Conservation (phyloP, 1,140 invertebrate species). For the Gryon sp. region DNA sequence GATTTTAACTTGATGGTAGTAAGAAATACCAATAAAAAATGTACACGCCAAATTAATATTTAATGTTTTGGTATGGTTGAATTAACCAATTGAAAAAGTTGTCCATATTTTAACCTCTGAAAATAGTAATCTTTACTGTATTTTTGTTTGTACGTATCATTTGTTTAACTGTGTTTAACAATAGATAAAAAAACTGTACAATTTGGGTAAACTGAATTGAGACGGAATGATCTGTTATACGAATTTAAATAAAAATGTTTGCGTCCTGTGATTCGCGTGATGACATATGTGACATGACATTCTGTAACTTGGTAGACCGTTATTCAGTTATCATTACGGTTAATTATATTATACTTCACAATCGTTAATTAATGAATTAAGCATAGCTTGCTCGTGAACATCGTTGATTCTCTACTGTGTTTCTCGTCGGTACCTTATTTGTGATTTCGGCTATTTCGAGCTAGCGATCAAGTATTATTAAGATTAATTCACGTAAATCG, state of each 20-base stretch:
- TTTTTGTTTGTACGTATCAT: too few species aligned
- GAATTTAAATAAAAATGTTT: slow-evolving; percentile 31
- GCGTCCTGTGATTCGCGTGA: slow-evolving; percentile 46
- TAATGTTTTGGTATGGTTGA: too few species aligned
- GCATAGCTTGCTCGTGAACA: slow-evolving; percentile 59
- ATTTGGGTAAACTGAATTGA: slow-evolving; percentile 20
- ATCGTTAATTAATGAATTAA: slow-evolving; percentile 71
- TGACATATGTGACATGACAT: slow-evolving; percentile 22
- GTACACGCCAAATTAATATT: too few species aligned
- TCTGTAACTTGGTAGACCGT: slow-evolving; percentile 48
- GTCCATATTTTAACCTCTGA: too few species aligned
- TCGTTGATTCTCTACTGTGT: slow-evolving; percentile 27
- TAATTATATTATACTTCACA: slow-evolving; percentile 74
- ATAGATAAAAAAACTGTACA: too few species aligned
- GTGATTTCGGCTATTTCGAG: slow-evolving; percentile 53
- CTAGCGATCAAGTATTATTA: slow-evolving; percentile 55
- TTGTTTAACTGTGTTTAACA: too few species aligned
- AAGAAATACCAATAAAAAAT: too few species aligned
- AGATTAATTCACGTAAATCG: slow-evolving; percentile 37
- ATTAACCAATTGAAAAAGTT: too few species aligned
- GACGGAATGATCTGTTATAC: slow-evolving; percentile 5
- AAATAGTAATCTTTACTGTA: too few species aligned
- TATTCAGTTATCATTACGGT: slow-evolving; percentile 73
- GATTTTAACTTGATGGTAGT: too few species aligned
- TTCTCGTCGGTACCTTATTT: slow-evolving; percentile 36